Conservation (phyloP, 1,140 invertebrate species). For the Aphaenogaster rudis region DNA sequence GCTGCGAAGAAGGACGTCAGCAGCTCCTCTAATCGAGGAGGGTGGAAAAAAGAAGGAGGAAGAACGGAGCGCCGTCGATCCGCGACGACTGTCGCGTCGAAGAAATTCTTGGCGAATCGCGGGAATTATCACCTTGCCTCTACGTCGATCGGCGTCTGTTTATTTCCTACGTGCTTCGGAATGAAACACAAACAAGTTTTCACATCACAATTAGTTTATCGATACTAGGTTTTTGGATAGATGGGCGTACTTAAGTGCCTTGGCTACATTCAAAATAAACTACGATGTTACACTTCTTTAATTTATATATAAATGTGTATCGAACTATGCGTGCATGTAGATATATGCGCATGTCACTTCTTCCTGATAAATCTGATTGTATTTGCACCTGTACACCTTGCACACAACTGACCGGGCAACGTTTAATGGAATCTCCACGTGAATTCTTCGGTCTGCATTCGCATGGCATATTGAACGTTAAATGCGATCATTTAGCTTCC, state of each 20-base stretch:
- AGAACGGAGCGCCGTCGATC: neutral
- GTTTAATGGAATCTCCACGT: neutral
- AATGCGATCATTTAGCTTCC: conserved; percentile 9
- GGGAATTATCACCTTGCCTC: conserved; percentile 41
- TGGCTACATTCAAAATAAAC: neutral
- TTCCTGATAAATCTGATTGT: neutral
- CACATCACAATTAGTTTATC: conserved; percentile 18
- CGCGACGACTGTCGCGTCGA: conserved; percentile 13
- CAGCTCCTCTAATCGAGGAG: conserved; percentile 63
- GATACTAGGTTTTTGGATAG: neutral
- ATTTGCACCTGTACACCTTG: neutral
- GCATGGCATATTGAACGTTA: neutral
- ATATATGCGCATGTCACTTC: neutral
- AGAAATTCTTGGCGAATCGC: conserved; percentile 36
- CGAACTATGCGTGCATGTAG: neutral
- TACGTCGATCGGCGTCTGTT: conserved; percentile 33
- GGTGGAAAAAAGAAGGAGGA: conserved; percentile 39
- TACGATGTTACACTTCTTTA: neutral
- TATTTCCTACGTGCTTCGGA: neutral
- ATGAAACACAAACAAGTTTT: conserved; percentile 42
- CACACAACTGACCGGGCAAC: neutral
- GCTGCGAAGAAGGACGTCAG: conserved; percentile 63
- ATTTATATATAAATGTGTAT: neutral
- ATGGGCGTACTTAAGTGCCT: neutral
- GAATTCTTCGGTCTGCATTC: conserved; percentile 8